Evolutionary conservation across 1,140 invertebrate species (phyloP).

Genomic region (Eubasilissa regina): DNA sequence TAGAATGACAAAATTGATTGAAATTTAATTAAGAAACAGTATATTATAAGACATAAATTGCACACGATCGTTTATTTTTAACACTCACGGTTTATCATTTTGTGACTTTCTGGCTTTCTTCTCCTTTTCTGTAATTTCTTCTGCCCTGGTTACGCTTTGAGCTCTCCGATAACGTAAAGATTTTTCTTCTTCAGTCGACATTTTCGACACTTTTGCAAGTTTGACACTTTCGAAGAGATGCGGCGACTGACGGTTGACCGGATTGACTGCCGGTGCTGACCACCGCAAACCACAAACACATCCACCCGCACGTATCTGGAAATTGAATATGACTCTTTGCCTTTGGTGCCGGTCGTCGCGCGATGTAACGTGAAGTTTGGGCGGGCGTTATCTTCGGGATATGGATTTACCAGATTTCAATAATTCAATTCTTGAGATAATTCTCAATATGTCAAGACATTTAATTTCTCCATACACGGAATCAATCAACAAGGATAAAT

Average conservation of each 20-base stretch:
- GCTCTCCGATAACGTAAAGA: conserved; percentile 80
- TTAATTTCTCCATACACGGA: too few species aligned
- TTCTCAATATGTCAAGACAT: too few species aligned
- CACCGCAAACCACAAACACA: too few species aligned
- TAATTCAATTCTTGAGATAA: too few species aligned
- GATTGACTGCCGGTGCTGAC: neutral
- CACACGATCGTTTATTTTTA: conserved; percentile 7
- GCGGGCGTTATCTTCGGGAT: too few species aligned
- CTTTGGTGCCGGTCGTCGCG: too few species aligned
- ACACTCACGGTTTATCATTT: conserved; percentile 90
- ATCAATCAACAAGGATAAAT: too few species aligned
- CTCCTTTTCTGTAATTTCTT: conserved; percentile 88
- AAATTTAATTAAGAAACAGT: neutral
- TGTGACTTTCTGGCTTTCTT: conserved; percentile 84
- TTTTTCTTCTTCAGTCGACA: conserved; percentile 71
- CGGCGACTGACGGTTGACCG: neutral
- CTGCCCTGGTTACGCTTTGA: conserved; percentile 88
- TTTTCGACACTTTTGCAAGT: conserved; percentile 49
- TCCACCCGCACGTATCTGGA: neutral
- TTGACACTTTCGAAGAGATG: conserved; percentile 1
- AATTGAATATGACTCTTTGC: too few species aligned
- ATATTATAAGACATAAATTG: neutral
- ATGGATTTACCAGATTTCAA: too few species aligned
- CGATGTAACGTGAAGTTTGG: too few species aligned
- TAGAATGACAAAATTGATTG: neutral